Evolutionary conservation across 2,113 vertebrate species (phyloP), one percentile per base, ranked within the genome.

Genomic region (Gambusia holbrooki): DNA sequence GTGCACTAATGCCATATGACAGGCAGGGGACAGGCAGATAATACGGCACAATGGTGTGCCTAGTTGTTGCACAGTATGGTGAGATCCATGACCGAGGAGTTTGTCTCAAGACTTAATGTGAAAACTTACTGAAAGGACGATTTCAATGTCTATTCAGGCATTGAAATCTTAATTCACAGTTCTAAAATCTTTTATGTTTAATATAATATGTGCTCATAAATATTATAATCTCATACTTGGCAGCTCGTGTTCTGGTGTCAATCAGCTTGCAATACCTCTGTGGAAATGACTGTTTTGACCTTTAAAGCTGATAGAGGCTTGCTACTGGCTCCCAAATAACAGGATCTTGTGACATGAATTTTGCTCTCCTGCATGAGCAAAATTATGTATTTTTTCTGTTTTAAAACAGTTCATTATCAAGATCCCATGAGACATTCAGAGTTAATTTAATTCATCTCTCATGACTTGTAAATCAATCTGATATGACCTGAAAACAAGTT

Each of bases 1-100:
- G 61, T 45, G 71, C 76, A 13, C 83, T 93, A 93, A 94, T 88
- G 66, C 75, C 74, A 68, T 63, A 67, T 92, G 94, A 94, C 94
- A 94, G 73, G 82, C 91, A 74, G 67, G 62, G 86, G 90, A 93
- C 90, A 90, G 76, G 76, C 81, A 65, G 68, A 84, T 88, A 89
- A 91, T 87, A 77, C 69, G 61, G n/a, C 37, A 82, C 71, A 79
- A 84, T 88, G 61, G 69, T 62, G 64, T 65, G 73, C 79, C 73
- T 75, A 75, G 76, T 85, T 80, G 82, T 74, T 77, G 64, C 78
- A 68, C 83, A 66, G 83, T 60, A 28, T 77, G 74, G 63, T 60
- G 66, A 54, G 64, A 82, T 72, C 65, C 27, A 87, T 68, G 65
- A 64, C 71, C 67, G 71, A 74, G 74, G 77, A 33, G 42, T 75